Evolutionary conservation across 2,797 vertebrate genomes (phyloP).

Genomic region (Agapornis canus): DNA sequence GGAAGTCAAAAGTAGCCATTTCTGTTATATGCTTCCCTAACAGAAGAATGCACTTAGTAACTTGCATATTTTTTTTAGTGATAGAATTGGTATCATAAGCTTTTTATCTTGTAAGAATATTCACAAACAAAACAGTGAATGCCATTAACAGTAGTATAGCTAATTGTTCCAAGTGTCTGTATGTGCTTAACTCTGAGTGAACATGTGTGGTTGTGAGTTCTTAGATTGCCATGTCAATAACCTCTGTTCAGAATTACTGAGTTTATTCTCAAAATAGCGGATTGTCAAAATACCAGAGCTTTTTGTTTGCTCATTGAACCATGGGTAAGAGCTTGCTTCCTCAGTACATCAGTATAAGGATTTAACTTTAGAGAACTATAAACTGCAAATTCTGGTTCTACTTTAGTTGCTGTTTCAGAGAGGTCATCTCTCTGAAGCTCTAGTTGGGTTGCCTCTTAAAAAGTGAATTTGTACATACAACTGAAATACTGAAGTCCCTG

Average conservation of each 20-base stretch:
- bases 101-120: not conserved
- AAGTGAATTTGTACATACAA: not conserved
- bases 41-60: not conserved
- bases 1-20: not conserved
- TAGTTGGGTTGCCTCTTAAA: not conserved
- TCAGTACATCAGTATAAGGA: not conserved
- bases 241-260: not conserved
- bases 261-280: not conserved
- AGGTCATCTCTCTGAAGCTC: not conserved
- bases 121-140: not conserved
- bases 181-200: not conserved
- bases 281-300: not conserved
- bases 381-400: not conserved
- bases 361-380: not conserved
- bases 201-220: not conserved
- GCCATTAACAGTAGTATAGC: not conserved
- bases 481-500: not conserved
- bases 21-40: not conserved
- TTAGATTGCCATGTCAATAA: not conserved
- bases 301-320: not conserved
- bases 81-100: not conserved
- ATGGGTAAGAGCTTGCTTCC: not conserved
- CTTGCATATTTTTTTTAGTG: not conserved
- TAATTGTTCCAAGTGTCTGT: not conserved
- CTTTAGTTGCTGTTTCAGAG: not conserved